Percentiles rank a stretch among this genome's conserved stretches.
Conservation (phyloP, 35 echinoderm and acorn worm genomes). For the Hemicentrotus pulcherrimus region DNA sequence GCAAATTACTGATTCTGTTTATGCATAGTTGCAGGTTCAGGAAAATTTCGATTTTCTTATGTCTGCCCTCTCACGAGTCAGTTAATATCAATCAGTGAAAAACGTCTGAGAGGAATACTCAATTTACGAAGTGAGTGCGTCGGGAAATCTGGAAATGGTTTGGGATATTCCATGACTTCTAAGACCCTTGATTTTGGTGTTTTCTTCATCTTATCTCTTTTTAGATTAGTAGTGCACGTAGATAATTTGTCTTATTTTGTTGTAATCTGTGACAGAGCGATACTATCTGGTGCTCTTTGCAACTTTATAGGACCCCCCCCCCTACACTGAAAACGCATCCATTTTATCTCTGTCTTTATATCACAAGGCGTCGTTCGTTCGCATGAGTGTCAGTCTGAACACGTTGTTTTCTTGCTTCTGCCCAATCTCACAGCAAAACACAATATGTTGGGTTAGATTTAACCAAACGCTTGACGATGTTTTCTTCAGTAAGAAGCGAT, state of each 20-base stretch:
- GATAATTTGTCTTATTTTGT: no score
- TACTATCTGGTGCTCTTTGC: no score
- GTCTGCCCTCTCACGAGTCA: background rate
- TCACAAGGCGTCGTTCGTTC: background rate
- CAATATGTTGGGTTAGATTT: constrained; percentile 19
- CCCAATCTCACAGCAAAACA: background rate
- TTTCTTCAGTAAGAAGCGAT: background rate
- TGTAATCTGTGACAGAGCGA: no score
- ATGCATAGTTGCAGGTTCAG: background rate
- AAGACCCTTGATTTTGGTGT: no score
- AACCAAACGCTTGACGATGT: background rate
- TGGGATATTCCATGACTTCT: no score
- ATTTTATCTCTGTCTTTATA: background rate
- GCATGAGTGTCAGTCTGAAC: background rate
- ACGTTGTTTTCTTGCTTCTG: background rate
- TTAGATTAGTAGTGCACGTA: no score
- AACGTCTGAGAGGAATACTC: no score
- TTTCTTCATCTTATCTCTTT: no score
- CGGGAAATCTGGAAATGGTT: no score
- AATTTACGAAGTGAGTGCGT: no score
- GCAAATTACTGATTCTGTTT: no score
- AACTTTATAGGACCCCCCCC: background rate
- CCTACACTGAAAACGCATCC: no score
- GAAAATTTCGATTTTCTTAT: background rate
- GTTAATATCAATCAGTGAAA: background rate